Evolutionary conservation across 1,140 invertebrate species (phyloP).

Genomic region (Ceratina australensis): DNA sequence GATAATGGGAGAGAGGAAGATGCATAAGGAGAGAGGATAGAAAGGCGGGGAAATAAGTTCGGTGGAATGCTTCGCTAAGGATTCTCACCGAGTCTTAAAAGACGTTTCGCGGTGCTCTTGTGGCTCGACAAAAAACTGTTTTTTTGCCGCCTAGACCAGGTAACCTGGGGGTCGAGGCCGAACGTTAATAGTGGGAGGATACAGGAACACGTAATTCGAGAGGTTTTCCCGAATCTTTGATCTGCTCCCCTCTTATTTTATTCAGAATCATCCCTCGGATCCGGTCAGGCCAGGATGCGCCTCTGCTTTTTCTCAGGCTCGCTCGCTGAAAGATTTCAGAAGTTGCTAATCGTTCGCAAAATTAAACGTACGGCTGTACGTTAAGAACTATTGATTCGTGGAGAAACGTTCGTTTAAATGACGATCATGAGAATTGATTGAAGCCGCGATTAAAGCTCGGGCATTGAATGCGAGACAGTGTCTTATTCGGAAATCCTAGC

Average conservation of each 20-base stretch:
- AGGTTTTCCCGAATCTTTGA: conserved; percentile 51
- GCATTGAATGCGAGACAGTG: too few relatives aligned
- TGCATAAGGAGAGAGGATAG: background rate
- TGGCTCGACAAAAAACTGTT: conserved; percentile 24
- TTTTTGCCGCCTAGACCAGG: conserved; percentile 22
- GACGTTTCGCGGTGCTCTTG: conserved; percentile 27
- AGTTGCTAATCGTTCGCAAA: background rate
- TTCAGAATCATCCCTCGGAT: conserved; percentile 13
- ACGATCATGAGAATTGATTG: background rate
- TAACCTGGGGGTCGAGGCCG: background rate
- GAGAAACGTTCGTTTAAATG: background rate
- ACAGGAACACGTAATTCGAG: conserved; percentile 54
- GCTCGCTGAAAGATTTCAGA: background rate
- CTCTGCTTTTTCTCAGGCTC: conserved; percentile 21
- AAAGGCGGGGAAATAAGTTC: conserved; percentile 29
- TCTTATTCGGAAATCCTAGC: background rate
- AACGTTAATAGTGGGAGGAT: conserved; percentile 17
- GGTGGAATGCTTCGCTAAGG: conserved; percentile 20
- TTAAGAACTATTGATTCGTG: background rate
- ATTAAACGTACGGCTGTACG: background rate
- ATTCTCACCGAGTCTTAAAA: conserved; percentile 19
- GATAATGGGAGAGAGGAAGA: background rate
- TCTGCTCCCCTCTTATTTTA: conserved; percentile 40
- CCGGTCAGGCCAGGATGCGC: conserved; percentile 23
- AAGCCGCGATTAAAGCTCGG: background rate